These are phyloP conservation scores for Neuroscelio doddi DNA, from an alignment of 2,888 invertebrate species.

Conservation along the genomic window DNA sequence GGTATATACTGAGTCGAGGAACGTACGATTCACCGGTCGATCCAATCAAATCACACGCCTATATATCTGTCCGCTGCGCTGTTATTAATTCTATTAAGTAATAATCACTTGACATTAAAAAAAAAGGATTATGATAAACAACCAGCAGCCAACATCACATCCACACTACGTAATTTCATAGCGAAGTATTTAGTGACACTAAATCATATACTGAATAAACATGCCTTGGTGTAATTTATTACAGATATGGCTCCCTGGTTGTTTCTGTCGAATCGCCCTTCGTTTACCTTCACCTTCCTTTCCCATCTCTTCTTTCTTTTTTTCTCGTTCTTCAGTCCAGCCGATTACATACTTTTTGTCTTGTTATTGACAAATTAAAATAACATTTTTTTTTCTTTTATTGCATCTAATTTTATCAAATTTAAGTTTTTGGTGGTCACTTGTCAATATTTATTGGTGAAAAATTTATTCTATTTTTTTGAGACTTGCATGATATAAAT, in stretches of 20 bases:
- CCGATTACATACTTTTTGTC: neutral
- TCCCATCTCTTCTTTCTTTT: constrained; percentile 17
- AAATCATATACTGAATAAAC: constrained; percentile 62
- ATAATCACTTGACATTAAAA: constrained; percentile 50
- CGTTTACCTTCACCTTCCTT: constrained; percentile 30
- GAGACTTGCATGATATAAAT: no score
- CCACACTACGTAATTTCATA: constrained; percentile 60
- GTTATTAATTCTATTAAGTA: constrained; percentile 49
- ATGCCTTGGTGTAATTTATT: constrained; percentile 69
- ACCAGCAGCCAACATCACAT: constrained; percentile 67
- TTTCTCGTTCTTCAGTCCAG: neutral
- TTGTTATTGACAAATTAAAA: no score
- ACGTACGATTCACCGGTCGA: constrained; percentile 43
- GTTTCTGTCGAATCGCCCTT: constrained; percentile 55
- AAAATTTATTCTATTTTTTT: no score
- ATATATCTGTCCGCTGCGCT: constrained; percentile 54
- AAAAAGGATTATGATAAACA: constrained; percentile 47
- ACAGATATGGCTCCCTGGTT: constrained; percentile 59
- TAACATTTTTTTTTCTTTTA: neutral
- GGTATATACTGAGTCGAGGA: constrained; percentile 42
- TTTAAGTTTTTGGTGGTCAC: no score
- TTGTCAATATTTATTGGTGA: no score
- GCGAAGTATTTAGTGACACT: constrained; percentile 62
- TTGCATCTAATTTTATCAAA: no score
- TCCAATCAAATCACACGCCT: constrained; percentile 50